These are phyloP conservation scores for Tachina fera DNA, from an alignment of 2,888 invertebrate species.

Conservation along the genomic window DNA sequence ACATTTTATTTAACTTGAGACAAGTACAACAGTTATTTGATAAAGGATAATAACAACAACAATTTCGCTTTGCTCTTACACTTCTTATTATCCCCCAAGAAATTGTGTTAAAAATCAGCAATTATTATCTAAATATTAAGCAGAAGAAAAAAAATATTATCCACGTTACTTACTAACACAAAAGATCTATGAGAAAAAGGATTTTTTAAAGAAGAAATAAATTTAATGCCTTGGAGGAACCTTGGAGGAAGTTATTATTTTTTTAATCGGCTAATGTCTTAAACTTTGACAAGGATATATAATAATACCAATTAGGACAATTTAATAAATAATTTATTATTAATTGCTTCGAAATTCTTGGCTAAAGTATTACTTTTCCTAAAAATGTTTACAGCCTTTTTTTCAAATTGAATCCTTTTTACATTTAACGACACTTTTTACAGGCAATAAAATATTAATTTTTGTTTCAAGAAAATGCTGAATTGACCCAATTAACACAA, in stretches of 20 bases:
- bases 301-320: not conserved
- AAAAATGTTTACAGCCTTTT: not conserved
- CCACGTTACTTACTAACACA: slow-evolving; percentile 50
- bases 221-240: slow-evolving; percentile 31
- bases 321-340: not conserved
- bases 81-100: not conserved
- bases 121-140: slow-evolving; percentile 48
- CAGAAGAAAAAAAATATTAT: not conserved
- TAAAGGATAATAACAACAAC: slow-evolving; percentile 19
- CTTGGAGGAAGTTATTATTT: not conserved
- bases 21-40: slow-evolving; percentile 32
- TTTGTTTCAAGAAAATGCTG: no score
- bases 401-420: not conserved
- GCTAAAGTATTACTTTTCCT: not conserved
- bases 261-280: slow-evolving; percentile 1
- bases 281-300: not conserved
- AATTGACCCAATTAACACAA: no score
- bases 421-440: not conserved
- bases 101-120: slow-evolving; percentile 66
- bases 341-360: not conserved
- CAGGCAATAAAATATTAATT: not conserved
- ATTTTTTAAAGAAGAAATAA: slow-evolving; percentile 7
- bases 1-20: slow-evolving; percentile 15
- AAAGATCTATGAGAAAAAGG: slow-evolving; percentile 14
- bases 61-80: not conserved